Evolutionary conservation across 2,113 vertebrate genomes (phyloP), one percentile per base, ranked within the genome.

Genomic region (Etia nguti): DNA sequence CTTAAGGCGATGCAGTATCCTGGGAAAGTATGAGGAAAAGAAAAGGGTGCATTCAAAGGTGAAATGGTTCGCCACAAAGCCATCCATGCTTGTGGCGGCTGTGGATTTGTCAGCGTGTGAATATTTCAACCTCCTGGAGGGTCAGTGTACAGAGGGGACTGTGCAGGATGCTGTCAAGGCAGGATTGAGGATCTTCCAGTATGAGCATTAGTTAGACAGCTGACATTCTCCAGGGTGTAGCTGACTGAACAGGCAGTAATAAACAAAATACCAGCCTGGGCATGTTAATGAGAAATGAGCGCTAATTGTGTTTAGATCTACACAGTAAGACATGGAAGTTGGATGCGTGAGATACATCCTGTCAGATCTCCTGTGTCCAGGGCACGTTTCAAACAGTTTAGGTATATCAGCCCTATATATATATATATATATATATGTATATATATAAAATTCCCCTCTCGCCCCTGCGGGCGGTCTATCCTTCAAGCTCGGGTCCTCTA

Each of bases 181-280:
- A 24, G n/a, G 24, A 43, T 77, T 54, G 50, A 55, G 43, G 20
- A 86, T 62, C 59, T 24, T 80, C 18, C 38, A 70, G 29, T 31
- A 16, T 12, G 31, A 70, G 62, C 80, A 85, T 18, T 38, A 73
- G 70, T 88, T 81, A 90, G 84, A 91, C 87, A 90, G 65, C 85
- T 82, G 62, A 92, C 24, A 38, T 54, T 90, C 87, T 84, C 88
- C 54, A 81, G 83, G 60, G 85, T 38, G 29, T 48, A 77, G 29
- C 13, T 1, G 29, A 77, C 50, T 86, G 48, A 57, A 92, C 54
- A 46, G 77, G 54, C 83, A 59, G 70, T 24, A 20, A n/a, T 43
- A 70, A 92, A 82, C 88, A 80, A 70, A 84, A 73, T 31, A 26
- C 15, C 22, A 65, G 80, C 56, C 46, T 41, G 8, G 75, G 86